Conservation (phyloP, 2,113 vertebrate species). For the Rhadina sibilatrix region DNA sequence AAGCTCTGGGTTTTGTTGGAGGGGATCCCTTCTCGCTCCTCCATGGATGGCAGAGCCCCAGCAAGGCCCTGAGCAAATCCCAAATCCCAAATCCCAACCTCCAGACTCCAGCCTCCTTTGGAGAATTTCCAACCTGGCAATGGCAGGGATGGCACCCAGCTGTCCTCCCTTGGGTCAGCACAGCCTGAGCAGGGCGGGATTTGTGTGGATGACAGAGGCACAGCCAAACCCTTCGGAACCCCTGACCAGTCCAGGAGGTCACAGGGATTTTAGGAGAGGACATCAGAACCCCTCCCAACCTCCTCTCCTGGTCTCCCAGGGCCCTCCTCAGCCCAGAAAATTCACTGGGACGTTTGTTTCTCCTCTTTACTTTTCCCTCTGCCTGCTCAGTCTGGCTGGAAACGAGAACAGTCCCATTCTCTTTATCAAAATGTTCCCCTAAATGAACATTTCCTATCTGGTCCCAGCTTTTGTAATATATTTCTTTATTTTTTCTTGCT, state of each 20-base stretch:
- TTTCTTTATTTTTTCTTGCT: neutral
- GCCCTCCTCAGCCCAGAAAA: neutral
- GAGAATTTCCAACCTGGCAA: neutral
- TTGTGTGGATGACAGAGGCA: neutral
- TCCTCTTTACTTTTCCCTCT: neutral
- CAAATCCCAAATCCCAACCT: neutral
- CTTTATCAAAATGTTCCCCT: neutral
- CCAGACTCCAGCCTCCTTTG: neutral
- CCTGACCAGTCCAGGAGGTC: neutral
- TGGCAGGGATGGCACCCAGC: neutral
- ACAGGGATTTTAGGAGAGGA: neutral
- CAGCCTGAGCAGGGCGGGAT: neutral
- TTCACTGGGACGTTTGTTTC: fast-evolving
- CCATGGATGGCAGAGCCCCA: fast-evolving
- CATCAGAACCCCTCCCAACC: neutral
- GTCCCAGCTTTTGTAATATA: neutral
- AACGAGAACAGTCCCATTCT: neutral
- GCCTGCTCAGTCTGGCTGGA: neutral
- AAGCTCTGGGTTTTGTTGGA: neutral
- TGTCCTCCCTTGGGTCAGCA: neutral
- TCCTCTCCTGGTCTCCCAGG: neutral
- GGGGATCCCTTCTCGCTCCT: neutral
- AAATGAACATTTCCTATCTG: neutral
- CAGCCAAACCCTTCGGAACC: neutral
- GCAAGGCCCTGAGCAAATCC: neutral